Percentiles rank a stretch among this genome's conserved stretches.
These are phyloP conservation scores for Aegypius monachus DNA, from an alignment of 2,113 vertebrate genomes.

Conservation along the genomic window DNA sequence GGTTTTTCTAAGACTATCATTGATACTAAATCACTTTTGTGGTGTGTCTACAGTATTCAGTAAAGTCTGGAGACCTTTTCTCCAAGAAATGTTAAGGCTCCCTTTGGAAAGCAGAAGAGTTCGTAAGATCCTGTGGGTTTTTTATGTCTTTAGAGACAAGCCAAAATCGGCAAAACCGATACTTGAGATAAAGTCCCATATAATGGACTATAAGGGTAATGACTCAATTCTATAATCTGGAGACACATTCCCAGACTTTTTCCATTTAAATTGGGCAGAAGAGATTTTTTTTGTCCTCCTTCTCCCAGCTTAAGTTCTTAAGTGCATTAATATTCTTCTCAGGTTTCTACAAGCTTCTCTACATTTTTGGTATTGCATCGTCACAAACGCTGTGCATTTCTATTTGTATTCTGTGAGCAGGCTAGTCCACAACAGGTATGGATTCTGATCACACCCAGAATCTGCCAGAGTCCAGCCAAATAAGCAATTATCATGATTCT, in stretches of 20 bases:
- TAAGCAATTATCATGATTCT: background rate
- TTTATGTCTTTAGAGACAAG: background rate
- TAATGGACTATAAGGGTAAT: background rate
- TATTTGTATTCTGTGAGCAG: background rate
- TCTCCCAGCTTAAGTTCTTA: background rate
- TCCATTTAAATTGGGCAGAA: background rate
- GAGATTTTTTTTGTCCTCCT: background rate
- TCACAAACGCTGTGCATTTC: background rate
- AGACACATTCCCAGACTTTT: background rate
- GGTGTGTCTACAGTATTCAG: background rate
- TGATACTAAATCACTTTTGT: background rate
- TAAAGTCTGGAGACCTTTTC: background rate
- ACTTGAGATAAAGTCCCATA: accelerated
- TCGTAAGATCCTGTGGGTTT: background rate
- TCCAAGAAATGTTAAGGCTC: background rate
- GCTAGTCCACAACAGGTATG: accelerated
- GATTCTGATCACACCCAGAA: background rate
- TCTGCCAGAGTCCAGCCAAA: background rate
- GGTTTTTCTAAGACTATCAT: background rate
- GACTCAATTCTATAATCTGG: background rate
- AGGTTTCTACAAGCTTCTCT: background rate
- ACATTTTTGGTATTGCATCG: background rate
- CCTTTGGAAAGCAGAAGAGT: background rate
- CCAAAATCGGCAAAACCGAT: background rate
- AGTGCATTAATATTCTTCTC: background rate